Evolutionary conservation across 2,113 vertebrate genomes (phyloP).

Genomic region (Rutilus rutilus): DNA sequence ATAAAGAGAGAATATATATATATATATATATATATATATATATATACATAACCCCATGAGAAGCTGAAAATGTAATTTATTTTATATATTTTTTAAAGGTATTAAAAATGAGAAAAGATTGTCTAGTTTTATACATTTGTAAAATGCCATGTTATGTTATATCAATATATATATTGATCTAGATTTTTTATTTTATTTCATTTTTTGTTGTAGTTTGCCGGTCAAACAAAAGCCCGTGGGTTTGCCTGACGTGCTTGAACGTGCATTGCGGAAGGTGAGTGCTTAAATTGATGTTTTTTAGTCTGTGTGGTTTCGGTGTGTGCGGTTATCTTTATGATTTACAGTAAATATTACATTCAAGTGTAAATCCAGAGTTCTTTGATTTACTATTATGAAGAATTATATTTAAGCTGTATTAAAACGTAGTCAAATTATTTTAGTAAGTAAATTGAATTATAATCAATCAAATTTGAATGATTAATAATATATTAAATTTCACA

Average conservation of each 20-base stretch:
- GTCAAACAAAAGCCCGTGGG: slow-evolving; percentile 98
- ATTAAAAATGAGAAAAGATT: no score
- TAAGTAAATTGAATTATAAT: neutral
- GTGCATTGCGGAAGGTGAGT: slow-evolving; percentile 97
- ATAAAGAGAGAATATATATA: no score
- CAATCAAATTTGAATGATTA: neutral
- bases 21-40: no score
- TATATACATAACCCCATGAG: neutral
- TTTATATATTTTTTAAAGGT: no score
- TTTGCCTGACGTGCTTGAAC: slow-evolving; percentile 93
- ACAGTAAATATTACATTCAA: neutral
- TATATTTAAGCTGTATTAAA: neutral
- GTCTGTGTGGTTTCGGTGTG: neutral
- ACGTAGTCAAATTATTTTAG: neutral
- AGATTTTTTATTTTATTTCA: neutral
- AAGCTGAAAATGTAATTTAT: neutral
- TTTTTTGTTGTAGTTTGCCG: slow-evolving; percentile 85
- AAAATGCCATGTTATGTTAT: neutral
- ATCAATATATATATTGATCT: slow-evolving; percentile 16
- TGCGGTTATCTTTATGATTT: neutral
- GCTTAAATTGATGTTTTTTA: neutral
- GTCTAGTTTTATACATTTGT: neutral
- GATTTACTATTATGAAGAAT: neutral
- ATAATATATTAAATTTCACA: neutral
- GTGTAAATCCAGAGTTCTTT: neutral